Percentiles rank a stretch among this genome's conserved stretches.
phyloP scores from a whole-genome alignment of 1,140 invertebrate genomes.

The Platyscapa corneri region DNA sequence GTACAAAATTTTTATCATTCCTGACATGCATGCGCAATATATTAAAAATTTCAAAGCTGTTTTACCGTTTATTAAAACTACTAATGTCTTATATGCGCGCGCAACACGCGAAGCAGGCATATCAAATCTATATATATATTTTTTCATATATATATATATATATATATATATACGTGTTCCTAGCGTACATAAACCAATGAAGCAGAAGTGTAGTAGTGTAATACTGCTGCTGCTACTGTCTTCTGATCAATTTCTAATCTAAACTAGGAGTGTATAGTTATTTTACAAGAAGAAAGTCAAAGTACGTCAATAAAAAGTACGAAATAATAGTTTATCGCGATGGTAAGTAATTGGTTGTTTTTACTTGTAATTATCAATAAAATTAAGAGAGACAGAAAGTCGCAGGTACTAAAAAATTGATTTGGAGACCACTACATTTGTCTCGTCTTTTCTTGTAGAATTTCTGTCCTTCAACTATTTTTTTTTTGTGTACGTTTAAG shows the following conservation, averaged over 20 bases:
- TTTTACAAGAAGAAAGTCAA: background rate
- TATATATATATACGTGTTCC: background rate
- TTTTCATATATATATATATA: no score
- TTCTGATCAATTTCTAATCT: background rate
- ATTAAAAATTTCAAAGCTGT: no score
- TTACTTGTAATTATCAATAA: background rate
- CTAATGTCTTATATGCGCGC: no score
- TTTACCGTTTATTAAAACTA: no score
- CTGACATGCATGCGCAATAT: no score
- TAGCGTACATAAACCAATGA: background rate
- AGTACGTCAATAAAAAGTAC: background rate
- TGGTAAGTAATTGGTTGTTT: background rate
- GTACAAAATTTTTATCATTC: no score
- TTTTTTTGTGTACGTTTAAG: background rate
- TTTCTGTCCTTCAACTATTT: background rate
- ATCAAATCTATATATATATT: no score
- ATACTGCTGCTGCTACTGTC: background rate
- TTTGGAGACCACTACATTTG: background rate
- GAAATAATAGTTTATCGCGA: background rate
- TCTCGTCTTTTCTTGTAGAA: background rate
- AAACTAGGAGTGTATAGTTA: background rate
- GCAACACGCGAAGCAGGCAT: no score
- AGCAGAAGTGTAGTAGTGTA: background rate
- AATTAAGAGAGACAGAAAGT: slow-evolving; percentile 9
- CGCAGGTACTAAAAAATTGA: slow-evolving; percentile 9